Evolutionary conservation across 2,888 invertebrate species (phyloP).

Genomic region (Chloromyia formosa): DNA sequence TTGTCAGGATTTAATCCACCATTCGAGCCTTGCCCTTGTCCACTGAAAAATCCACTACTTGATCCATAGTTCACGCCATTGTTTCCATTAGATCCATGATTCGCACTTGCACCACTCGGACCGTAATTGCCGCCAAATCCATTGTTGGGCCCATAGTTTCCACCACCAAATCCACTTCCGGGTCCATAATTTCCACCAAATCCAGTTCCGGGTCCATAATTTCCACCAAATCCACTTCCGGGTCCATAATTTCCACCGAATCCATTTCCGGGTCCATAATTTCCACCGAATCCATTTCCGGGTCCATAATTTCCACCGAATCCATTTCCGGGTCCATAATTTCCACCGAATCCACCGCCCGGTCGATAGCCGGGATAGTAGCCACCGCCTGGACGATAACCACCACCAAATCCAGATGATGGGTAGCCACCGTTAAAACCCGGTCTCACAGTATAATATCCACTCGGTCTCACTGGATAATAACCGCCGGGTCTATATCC

Average conservation of each 20-base stretch:
- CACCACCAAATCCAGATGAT: not conserved
- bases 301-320: not conserved
- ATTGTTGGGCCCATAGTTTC: not conserved
- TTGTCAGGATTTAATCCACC: not conserved
- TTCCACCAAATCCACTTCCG: not conserved
- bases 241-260: slow-evolving; percentile 21
- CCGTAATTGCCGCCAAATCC: slow-evolving; percentile 6
- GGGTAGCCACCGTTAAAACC: slow-evolving; percentile 14
- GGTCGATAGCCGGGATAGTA: slow-evolving; percentile 6
- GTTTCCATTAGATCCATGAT: not conserved
- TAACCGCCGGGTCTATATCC: slow-evolving; percentile 7
- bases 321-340: not conserved
- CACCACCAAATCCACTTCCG: slow-evolving; percentile 17
- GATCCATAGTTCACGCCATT: too few species aligned
- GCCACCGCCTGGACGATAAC: not conserved
- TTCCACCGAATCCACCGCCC: not conserved
- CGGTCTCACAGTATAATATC: slow-evolving; percentile 12
- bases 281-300: slow-evolving; percentile 3
- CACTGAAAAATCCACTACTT: not conserved
- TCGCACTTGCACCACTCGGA: too few species aligned
- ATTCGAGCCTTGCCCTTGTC: slow-evolving; percentile 11
- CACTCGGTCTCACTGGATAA: not conserved
- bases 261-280: slow-evolving; percentile 2
- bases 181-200: not conserved
- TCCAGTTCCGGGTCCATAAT: not conserved